Evolutionary conservation across 2,888 invertebrate genomes (phyloP).

Genomic region (Ichneumoninae sp.): DNA sequence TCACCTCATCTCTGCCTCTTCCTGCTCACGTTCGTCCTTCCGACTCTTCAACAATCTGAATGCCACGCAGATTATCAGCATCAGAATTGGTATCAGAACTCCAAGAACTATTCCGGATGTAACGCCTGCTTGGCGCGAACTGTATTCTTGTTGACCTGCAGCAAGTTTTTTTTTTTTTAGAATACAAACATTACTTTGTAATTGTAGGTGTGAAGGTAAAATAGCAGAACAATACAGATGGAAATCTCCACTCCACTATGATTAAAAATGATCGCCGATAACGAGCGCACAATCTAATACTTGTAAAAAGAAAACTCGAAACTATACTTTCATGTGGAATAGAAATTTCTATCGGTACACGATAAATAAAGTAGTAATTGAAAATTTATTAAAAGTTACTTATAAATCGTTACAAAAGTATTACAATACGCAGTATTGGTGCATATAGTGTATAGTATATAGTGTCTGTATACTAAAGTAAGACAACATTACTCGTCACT

Average conservation of each 20-base stretch:
- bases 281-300: slow-evolving; percentile 29
- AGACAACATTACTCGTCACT: slow-evolving; percentile 26
- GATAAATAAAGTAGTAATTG: slow-evolving; percentile 56
- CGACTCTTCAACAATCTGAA: slow-evolving; percentile 87
- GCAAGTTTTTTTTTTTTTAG: slow-evolving; percentile 4
- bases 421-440: slow-evolving; percentile 54
- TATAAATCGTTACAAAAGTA: slow-evolving; percentile 63
- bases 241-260: slow-evolving; percentile 85
- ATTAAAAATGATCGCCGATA: slow-evolving; percentile 45
- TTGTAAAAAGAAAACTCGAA: slow-evolving; percentile 34
- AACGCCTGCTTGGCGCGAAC: slow-evolving; percentile 90
- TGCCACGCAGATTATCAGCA: slow-evolving; percentile 89
- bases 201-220: slow-evolving; percentile 67
- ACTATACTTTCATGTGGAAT: slow-evolving; percentile 81
- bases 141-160: slow-evolving; percentile 92
- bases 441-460: slow-evolving; percentile 40
- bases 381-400: slow-evolving; percentile 65
- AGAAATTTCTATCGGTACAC: slow-evolving; percentile 81
- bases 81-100: slow-evolving; percentile 90
- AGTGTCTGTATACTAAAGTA: slow-evolving; percentile 37
- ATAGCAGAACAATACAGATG: slow-evolving; percentile 76
- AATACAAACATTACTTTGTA: not conserved
- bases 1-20: slow-evolving; percentile 83
- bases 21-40: slow-evolving; percentile 85
- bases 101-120: slow-evolving; percentile 92